Evolutionary conservation across 2,797 vertebrate species (phyloP), one percentile per base, ranked within the genome.

Genomic region (Takifugu ocellatus): DNA sequence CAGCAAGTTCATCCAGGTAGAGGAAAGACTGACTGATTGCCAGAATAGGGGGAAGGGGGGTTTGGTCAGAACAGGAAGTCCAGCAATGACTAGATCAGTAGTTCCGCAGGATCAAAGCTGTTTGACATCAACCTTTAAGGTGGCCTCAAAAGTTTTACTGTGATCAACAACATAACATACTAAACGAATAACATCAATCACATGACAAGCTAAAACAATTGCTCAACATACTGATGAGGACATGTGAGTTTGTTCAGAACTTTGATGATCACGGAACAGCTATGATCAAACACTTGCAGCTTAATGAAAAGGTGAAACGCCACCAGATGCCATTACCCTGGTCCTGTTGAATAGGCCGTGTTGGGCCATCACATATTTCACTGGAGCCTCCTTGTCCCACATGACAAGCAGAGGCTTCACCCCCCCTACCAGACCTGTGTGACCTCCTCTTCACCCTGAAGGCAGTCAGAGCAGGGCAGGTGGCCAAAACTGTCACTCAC

Each of bases 401-500:
- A 21, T 75, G 75, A 81, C 78, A 82, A 61, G 50, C 62, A 15
- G 49, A 73, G 65, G 44, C 44, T 64, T 63, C 69, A 63, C 68
- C 80, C 73, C 62, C 27, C 27, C 77, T 60, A 59, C 66, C 68
- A 71, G 62, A 61, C 64, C 54, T 8, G 59, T 84, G 81, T 78
- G 72, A 77, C 63, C 60, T 55, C 70, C 72, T 62, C 75, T 81
- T 78, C 74, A 72, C 74, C 61, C 70, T 70, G 80, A 83, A 87
- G 84, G 84, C 79, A 88, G 84, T 63, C 54, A 60, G 84, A 86
- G 82, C 80, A 90, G 86, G 90, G 91, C 90, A 92, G 91, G 90
- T 92, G 91, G 90, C 91, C 91, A 92, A 88, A 88, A 81, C 88
- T 88, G 90, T 90, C 91, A 85, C 76, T 92, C 91, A 92, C 80